phyloP scores from a whole-genome alignment of 2,113 vertebrate genomes.

The Macquaria ambigua region DNA sequence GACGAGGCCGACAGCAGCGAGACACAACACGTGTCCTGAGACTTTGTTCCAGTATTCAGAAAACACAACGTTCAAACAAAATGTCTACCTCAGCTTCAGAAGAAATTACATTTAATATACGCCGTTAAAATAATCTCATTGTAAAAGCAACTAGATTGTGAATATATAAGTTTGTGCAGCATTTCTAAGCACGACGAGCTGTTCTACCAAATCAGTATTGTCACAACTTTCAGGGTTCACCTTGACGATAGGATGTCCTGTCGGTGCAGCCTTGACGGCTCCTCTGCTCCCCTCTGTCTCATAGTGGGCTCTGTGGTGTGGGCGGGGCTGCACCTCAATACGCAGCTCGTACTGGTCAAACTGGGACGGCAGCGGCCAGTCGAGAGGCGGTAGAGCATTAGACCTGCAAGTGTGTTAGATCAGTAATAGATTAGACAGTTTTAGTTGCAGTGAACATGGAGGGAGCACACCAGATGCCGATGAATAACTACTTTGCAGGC shows the following conservation, averaged over 20 bases:
- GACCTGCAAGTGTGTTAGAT: constrained; percentile 78
- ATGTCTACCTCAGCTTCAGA: background rate
- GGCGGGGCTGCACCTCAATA: constrained; percentile 92
- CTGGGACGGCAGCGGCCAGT: constrained; percentile 93
- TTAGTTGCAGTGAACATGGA: background rate
- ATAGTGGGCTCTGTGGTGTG: constrained; percentile 93
- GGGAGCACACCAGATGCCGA: background rate
- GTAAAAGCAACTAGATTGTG: background rate
- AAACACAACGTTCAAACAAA: background rate
- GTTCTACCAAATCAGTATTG: too few relatives aligned
- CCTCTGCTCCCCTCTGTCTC: constrained; percentile 94
- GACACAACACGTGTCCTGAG: background rate
- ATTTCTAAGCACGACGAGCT: background rate
- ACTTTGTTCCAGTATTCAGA: background rate
- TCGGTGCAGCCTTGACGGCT: constrained; percentile 90
- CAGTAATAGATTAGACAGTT: background rate
- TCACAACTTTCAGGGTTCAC: constrained; percentile 80
- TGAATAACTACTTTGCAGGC: background rate
- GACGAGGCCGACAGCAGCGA: constrained; percentile 42
- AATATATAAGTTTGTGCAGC: background rate
- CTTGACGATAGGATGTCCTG: constrained; percentile 93
- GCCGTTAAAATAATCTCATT: background rate
- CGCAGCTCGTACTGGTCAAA: constrained; percentile 92
- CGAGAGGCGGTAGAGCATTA: constrained; percentile 90
- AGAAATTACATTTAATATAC: background rate